Conservation (phyloP, 2,113 vertebrate genomes). For the Colinus virginianus region DNA sequence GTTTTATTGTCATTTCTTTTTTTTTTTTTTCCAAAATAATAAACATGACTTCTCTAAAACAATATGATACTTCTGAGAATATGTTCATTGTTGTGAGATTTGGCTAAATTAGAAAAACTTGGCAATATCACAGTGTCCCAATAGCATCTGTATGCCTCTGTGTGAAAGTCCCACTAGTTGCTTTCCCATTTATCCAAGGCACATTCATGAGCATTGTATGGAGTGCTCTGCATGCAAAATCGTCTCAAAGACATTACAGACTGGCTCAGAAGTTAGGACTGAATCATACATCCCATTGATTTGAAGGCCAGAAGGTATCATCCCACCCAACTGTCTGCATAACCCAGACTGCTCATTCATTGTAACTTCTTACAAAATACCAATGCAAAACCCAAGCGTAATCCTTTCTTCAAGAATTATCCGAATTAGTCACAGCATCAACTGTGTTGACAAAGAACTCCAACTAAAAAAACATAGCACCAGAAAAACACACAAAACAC, state of each 20-base stretch:
- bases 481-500: slow-evolving; percentile 25
- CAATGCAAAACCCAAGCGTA: slow-evolving; percentile 57
- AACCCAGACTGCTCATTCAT: slow-evolving; percentile 61
- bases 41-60: neutral
- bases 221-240: slow-evolving; percentile 38
- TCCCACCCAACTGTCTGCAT: slow-evolving; percentile 38
- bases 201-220: slow-evolving; percentile 10
- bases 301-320: slow-evolving; percentile 55
- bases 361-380: slow-evolving; percentile 63
- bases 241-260: neutral
- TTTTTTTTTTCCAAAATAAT: neutral
- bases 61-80: neutral
- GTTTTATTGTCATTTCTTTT: neutral
- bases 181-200: slow-evolving; percentile 39
- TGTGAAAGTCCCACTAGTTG: slow-evolving; percentile 27
- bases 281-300: slow-evolving; percentile 17
- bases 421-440: slow-evolving; percentile 68
- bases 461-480: neutral
- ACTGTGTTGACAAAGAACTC: slow-evolving; percentile 69
- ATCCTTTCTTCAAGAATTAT: slow-evolving; percentile 69
- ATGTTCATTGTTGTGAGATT: neutral
- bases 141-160: neutral
- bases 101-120: neutral
- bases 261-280: slow-evolving; percentile 31
- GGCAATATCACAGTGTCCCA: neutral